Conservation (phyloP, 1,140 invertebrate genomes). For the Ganaspis sp. region DNA sequence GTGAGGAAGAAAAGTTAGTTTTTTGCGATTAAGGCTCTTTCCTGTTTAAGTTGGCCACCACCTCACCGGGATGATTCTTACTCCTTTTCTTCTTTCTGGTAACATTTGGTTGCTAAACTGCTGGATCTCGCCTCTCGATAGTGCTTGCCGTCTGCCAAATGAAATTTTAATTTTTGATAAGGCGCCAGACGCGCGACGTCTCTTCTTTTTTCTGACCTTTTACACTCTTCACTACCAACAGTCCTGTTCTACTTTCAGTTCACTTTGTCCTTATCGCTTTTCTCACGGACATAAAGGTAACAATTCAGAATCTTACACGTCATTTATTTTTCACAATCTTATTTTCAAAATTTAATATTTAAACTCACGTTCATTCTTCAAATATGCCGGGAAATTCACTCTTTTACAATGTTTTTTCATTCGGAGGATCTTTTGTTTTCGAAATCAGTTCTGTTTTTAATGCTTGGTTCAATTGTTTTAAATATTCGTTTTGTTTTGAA, state of each 20-base stretch:
- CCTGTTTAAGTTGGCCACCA: constrained; percentile 31
- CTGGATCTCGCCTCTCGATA: constrained; percentile 51
- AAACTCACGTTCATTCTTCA: no score
- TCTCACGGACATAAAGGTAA: background rate
- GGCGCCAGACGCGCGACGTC: constrained; percentile 46
- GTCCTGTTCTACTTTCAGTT: background rate
- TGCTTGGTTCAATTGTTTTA: no score
- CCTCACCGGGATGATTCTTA: constrained; percentile 34
- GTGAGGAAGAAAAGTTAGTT: constrained; percentile 57
- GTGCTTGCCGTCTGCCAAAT: constrained; percentile 59
- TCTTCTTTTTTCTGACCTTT: constrained; percentile 40
- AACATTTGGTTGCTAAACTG: constrained; percentile 32
- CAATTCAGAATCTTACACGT: constrained; percentile 32
- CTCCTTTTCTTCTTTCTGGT: constrained; percentile 42
- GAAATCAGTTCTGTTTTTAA: no score
- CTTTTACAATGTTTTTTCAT: no score
- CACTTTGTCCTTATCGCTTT: constrained; percentile 10
- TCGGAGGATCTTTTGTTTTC: no score
- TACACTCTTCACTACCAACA: constrained; percentile 14
- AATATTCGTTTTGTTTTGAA: no score
- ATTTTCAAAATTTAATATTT: no score
- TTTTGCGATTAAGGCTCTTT: constrained; percentile 56
- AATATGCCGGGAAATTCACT: no score
- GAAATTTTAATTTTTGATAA: constrained; percentile 76
- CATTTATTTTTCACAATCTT: background rate